Conservation (phyloP, 2,888 invertebrate genomes). For the Caenorhabditis uteleia region DNA sequence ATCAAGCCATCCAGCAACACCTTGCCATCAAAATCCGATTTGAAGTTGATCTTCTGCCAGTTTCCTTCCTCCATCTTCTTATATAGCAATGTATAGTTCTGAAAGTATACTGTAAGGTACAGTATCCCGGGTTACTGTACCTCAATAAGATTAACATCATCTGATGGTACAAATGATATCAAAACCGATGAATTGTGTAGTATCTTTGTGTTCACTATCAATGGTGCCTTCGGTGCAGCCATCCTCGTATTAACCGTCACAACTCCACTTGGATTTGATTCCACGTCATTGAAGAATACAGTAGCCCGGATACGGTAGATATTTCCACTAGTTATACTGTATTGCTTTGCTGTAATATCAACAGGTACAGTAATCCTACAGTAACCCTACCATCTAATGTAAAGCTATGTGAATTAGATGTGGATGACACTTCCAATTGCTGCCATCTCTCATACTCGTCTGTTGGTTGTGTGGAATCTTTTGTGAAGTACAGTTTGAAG, state of each 20-base stretch:
- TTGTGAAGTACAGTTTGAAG: conserved; percentile 40
- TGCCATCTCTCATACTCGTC: conserved; percentile 31
- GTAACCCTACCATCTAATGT: conserved; percentile 2
- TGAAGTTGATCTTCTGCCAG: conserved; percentile 35
- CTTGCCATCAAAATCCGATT: conserved; percentile 35
- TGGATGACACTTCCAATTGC: conserved; percentile 19
- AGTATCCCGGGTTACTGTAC: conserved; percentile 1
- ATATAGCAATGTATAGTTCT: conserved; percentile 49
- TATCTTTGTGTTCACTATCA: conserved; percentile 37
- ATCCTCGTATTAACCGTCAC: conserved; percentile 24
- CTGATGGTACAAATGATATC: conserved; percentile 40
- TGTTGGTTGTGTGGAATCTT: conserved; percentile 12
- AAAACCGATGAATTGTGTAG: conserved; percentile 41
- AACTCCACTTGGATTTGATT: conserved; percentile 28
- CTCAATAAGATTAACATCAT: conserved; percentile 32
- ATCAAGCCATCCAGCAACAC: conserved; percentile 26
- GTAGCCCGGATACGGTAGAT: conserved; percentile 32
- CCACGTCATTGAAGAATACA: conserved; percentile 35
- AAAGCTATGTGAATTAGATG: conserved; percentile 12
- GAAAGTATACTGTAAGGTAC: conserved; percentile 2
- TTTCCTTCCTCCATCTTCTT: conserved; percentile 16
- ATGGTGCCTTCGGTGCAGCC: conserved; percentile 35
- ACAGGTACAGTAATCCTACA: not conserved
- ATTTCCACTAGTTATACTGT: too few species aligned
- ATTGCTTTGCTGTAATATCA: too few species aligned